A percentile compares a stretch with the other conserved stretches of the same genome.
These are phyloP conservation scores for Eupelmus urozonus DNA, from an alignment of 2,888 invertebrate species.

Conservation along the genomic window DNA sequence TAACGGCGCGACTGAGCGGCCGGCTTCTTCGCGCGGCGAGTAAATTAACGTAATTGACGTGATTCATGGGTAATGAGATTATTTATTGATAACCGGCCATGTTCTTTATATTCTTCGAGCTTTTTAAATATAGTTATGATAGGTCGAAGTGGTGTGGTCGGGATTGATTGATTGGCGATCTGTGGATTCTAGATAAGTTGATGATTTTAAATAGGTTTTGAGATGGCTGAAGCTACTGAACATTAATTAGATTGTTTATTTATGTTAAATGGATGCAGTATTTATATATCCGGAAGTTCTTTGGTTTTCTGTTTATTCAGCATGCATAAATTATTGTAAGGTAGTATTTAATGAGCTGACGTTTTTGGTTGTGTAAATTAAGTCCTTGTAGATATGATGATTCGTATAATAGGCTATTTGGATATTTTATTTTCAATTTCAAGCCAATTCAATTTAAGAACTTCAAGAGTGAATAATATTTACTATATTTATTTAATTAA, in stretches of 20 bases:
- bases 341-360: slow-evolving; percentile 23
- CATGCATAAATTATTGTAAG: slow-evolving; percentile 13
- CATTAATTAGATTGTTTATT: too few relatives aligned
- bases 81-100: background rate
- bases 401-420: background rate
- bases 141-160: too few relatives aligned
- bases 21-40: background rate
- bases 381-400: slow-evolving; percentile 19
- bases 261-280: too few relatives aligned
- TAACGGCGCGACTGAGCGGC: background rate
- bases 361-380: background rate
- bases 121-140: too few relatives aligned
- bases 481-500: background rate
- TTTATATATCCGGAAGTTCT: slow-evolving; percentile 10
- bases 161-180: too few relatives aligned
- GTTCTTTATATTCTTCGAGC: too few relatives aligned
- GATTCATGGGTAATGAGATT: slow-evolving; percentile 18
- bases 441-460: too few relatives aligned
- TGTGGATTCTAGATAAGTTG: too few relatives aligned
- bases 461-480: slow-evolving; percentile 13
- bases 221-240: too few relatives aligned
- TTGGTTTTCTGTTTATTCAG: background rate
- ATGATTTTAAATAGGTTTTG: too few relatives aligned
- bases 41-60: slow-evolving; percentile 19
- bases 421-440: too few relatives aligned